These are phyloP conservation scores for Oscheius myriophilus DNA, from an alignment of 2,888 invertebrate species.

Conservation along the genomic window DNA sequence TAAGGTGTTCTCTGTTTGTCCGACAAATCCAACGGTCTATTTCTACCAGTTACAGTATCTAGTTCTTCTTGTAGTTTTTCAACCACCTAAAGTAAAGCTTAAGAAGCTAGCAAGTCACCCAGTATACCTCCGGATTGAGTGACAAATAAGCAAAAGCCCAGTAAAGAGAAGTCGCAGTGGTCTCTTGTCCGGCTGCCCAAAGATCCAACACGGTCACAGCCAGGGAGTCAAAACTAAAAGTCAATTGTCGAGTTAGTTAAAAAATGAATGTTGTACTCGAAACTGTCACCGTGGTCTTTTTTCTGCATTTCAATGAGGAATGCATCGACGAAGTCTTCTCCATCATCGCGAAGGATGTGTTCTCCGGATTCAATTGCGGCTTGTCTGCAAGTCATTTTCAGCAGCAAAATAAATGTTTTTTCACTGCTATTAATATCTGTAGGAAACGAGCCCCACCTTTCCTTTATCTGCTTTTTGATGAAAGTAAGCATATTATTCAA, in stretches of 20 bases:
- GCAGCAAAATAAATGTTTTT: not conserved
- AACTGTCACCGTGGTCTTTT: not conserved
- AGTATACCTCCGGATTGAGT: conserved; percentile 34
- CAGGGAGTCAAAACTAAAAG: conserved; percentile 11
- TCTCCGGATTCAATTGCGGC: conserved; percentile 9
- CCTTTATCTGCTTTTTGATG: conserved; percentile 9
- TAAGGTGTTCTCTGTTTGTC: conserved; percentile 23
- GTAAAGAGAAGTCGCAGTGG: conserved; percentile 47
- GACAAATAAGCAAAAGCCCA: conserved; percentile 47
- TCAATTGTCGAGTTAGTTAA: too few species aligned
- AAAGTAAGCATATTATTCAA: not conserved
- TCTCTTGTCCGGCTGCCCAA: conserved; percentile 57
- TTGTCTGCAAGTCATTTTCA: conserved; percentile 25
- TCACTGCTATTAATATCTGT: not conserved
- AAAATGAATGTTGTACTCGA: conserved; percentile 10
- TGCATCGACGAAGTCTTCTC: conserved; percentile 24
- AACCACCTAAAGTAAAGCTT: not conserved
- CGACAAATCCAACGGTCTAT: not conserved
- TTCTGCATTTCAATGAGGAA: conserved; percentile 23
- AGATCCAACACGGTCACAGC: conserved; percentile 37
- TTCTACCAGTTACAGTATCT: conserved; percentile 9
- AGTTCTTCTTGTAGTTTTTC: conserved; percentile 17
- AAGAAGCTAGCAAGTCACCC: not conserved
- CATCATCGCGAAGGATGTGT: not conserved
- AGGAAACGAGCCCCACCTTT: not conserved